These are phyloP conservation scores for Sclerurus mexicanus DNA, from an alignment of 2,113 vertebrate species.

Conservation along the genomic window DNA sequence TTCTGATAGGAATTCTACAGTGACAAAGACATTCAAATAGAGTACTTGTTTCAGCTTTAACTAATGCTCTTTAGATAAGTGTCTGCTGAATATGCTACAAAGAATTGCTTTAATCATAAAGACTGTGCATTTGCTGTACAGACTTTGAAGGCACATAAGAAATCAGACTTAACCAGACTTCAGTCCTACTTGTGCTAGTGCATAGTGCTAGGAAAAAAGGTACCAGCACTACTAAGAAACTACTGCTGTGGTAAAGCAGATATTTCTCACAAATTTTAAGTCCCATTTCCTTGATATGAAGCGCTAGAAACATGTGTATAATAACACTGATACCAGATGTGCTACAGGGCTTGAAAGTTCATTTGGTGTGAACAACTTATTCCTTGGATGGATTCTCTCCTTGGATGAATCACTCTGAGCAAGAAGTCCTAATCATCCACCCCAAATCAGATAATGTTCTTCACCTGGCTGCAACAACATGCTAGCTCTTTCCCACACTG, in stretches of 20 bases:
- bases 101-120: background rate
- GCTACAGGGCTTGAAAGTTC: background rate
- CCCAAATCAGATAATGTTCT: slow-evolving; percentile 9
- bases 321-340: background rate
- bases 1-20: background rate
- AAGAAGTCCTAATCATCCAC: background rate
- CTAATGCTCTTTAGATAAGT: background rate
- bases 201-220: background rate
- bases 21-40: background rate
- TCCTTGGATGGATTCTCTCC: background rate
- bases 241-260: background rate
- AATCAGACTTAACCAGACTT: background rate
- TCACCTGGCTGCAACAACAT: background rate
- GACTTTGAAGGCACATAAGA: background rate
- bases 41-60: background rate
- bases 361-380: background rate
- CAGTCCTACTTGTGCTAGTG: background rate
- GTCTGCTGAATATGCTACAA: background rate
- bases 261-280: background rate
- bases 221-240: background rate
- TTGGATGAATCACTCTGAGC: background rate
- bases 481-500: background rate
- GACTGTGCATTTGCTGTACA: background rate
- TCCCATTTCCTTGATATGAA: background rate
- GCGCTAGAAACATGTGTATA: background rate